These are phyloP conservation scores for Drosophila ogumai DNA, from an alignment of 1,140 invertebrate genomes.

Conservation along the genomic window DNA sequence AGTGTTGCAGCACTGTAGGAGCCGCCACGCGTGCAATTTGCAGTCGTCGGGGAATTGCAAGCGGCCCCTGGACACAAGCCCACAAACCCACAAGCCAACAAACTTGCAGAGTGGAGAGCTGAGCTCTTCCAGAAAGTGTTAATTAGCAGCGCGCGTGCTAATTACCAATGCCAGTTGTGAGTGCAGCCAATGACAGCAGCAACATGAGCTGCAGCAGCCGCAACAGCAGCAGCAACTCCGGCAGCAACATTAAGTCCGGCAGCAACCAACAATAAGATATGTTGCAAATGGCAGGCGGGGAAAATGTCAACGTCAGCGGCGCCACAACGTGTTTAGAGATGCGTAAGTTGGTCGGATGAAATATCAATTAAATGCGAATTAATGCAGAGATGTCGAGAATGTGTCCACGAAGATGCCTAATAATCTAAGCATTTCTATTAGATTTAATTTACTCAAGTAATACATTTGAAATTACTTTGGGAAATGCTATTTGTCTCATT, in stretches of 20 bases:
- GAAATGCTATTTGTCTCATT: neutral
- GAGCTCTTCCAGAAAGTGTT: constrained; percentile 62
- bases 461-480: too few relatives aligned
- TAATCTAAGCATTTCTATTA: neutral
- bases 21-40: constrained; percentile 71
- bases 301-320: constrained; percentile 36
- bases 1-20: constrained; percentile 23
- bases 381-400: neutral
- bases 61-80: constrained; percentile 46
- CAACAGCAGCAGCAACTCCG: constrained; percentile 2
- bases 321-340: constrained; percentile 27
- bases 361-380: constrained; percentile 40
- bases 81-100: constrained; percentile 25
- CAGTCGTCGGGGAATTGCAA: constrained; percentile 54
- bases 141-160: constrained; percentile 70
- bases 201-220: constrained; percentile 6
- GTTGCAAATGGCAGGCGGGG: constrained; percentile 43
- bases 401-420: constrained; percentile 1
- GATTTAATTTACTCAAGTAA: neutral
- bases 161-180: constrained; percentile 61
- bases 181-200: constrained; percentile 45
- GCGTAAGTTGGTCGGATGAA: constrained; percentile 27
- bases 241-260: constrained; percentile 14
- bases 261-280: constrained; percentile 31
- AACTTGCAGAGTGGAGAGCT: constrained; percentile 19